Evolutionary conservation across 2,797 vertebrate genomes (phyloP), one percentile per base, ranked within the genome.

Genomic region (Arremon brunneinucha): DNA sequence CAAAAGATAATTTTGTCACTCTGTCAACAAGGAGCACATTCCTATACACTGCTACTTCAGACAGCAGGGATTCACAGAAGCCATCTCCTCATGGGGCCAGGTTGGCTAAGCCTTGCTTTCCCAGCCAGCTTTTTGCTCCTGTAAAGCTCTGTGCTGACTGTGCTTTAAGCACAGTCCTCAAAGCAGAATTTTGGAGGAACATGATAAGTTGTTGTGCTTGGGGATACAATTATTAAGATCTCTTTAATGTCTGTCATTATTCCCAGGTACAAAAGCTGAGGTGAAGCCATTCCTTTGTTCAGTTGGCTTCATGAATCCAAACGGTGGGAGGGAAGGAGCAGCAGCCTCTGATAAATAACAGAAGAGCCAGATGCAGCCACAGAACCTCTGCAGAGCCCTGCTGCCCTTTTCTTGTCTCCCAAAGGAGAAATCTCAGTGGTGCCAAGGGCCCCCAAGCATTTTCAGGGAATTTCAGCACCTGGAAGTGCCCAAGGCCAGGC

Each of bases 141-240:
- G 3, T 11, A 21, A 50, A 79, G 35, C 14, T 39, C 70, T n/a
- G n/a, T n/a, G n/a, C n/a, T n/a, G n/a, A n/a, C n/a, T n/a, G n/a
- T n/a, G n/a, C n/a, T n/a, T n/a, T n/a, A n/a, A 44, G 3, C 30
- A 8, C 11, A 32, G 28, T 13, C 30, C 59, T 55, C 16, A 5
- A 9, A 68, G 18, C 32, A 23, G 59, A 41, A 5, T 23, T 65
- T 30, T 20, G 46, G 49, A 62, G 65, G 53, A 75, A 6, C 6
- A 7, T 1, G 11, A 1, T 2, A 6, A 67, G 39, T 14, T 50
- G 12, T 9, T 34, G 44, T 89, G 79, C 50, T 41, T 79, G 35
- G 28, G 67, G 27, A 34, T 34, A 1, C 17, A 43, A 3, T n/a
- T 19, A 3, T 6, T 49, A 1, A 8, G 5, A 8, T 24, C 6